These are phyloP conservation scores for Mus caroli DNA, from an alignment of 2,797 vertebrate species.

Conservation along the genomic window DNA sequence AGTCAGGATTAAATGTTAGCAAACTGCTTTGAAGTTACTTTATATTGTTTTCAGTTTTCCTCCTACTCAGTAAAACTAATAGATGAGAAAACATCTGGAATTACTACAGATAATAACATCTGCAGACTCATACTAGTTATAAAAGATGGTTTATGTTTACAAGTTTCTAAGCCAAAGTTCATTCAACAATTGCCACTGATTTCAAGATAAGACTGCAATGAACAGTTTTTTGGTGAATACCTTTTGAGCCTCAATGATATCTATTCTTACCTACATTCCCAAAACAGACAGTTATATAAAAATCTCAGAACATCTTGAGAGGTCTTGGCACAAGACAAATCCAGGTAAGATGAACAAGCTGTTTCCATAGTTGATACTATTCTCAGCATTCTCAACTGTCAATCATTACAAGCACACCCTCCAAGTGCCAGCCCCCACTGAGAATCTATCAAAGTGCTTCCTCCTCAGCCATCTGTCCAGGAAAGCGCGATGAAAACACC, in stretches of 20 bases:
- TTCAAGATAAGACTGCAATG: conserved; percentile 48
- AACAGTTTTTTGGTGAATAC: conserved; percentile 49
- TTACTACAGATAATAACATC: conserved; percentile 76
- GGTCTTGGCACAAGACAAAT: conserved; percentile 61
- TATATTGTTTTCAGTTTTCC: conserved; percentile 75
- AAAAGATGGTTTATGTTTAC: conserved; percentile 73
- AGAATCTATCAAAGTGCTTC: conserved; percentile 75
- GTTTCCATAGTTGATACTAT: conserved; percentile 52
- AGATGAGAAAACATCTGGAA: conserved; percentile 81
- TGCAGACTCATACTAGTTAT: conserved; percentile 70
- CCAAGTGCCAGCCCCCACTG: conserved; percentile 71
- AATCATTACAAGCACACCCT: conserved; percentile 65
- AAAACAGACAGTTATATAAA: conserved; percentile 46
- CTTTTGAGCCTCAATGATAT: conserved; percentile 50
- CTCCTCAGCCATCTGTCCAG: conserved; percentile 75
- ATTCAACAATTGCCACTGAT: conserved; percentile 69
- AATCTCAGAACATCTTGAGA: conserved; percentile 51
- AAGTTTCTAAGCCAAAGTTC: conserved; percentile 75
- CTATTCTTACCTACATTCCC: conserved; percentile 47
- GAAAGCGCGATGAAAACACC: conserved; percentile 71
- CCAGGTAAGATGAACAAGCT: conserved; percentile 76
- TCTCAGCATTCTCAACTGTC: conserved; percentile 74
- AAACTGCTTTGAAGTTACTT: conserved; percentile 81
- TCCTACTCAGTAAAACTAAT: conserved; percentile 77
- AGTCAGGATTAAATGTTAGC: conserved; percentile 77